Percentiles rank a stretch among this genome's conserved stretches.
phyloP scores from a whole-genome alignment of 1,140 invertebrate species.

The Megathymus violae region DNA sequence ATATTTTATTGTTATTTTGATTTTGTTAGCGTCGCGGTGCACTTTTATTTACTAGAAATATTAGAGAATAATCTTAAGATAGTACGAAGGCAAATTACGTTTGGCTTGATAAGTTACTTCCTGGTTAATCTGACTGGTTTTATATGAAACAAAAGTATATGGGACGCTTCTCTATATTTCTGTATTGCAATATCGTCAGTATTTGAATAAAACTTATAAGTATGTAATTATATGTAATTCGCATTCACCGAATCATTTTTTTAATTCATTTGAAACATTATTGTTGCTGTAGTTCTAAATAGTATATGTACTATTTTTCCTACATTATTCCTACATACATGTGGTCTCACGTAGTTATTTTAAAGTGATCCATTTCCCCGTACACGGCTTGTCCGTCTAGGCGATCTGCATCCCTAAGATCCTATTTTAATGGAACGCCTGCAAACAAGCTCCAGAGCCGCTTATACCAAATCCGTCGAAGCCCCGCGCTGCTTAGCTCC shows the following conservation, averaged over 20 bases:
- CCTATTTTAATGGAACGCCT: conserved; percentile 82
- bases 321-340: not conserved
- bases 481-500: conserved; percentile 74
- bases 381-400: conserved; percentile 53
- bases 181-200: too few species aligned
- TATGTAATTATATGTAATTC: too few species aligned
- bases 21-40: conserved; percentile 2
- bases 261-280: too few species aligned
- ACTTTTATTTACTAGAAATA: conserved; percentile 8
- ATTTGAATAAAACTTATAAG: too few species aligned
- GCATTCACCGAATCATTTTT: too few species aligned
- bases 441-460: conserved; percentile 79
- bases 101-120: not conserved
- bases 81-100: conserved; percentile 1
- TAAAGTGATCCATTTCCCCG: conserved; percentile 45
- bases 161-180: too few species aligned
- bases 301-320: not conserved
- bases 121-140: not conserved
- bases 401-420: conserved; percentile 79
- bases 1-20: conserved; percentile 25
- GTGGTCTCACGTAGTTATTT: conserved; percentile 22
- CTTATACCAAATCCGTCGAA: conserved; percentile 78
- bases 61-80: conserved; percentile 10
- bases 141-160: too few species aligned
- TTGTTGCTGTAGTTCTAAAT: too few species aligned